Evolutionary conservation across 2,888 invertebrate species (phyloP).

Genomic region (Diadegma fenestrale): DNA sequence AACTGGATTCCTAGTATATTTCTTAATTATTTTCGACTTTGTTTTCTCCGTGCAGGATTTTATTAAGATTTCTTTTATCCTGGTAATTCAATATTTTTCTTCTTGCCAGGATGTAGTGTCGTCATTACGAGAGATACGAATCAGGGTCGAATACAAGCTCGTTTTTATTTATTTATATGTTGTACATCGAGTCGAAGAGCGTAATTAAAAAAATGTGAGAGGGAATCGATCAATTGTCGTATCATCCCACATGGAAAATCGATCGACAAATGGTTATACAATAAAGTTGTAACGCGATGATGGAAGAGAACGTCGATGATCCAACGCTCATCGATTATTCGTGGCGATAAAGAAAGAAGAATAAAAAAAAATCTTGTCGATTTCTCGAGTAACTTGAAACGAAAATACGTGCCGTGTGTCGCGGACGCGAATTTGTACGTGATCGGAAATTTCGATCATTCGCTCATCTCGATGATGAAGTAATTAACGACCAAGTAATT

Average conservation of each 20-base stretch:
- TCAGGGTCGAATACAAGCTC: constrained; percentile 50
- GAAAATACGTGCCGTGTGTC: constrained; percentile 26
- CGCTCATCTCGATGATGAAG: constrained; percentile 60
- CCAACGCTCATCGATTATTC: constrained; percentile 51
- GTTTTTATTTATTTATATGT: constrained; percentile 5
- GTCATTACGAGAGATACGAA: constrained; percentile 39
- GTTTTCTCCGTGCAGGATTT: too few relatives aligned
- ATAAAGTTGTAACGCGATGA: constrained; percentile 36
- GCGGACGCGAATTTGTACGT: constrained; percentile 58
- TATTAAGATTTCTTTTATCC: constrained; percentile 36
- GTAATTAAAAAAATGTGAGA: constrained; percentile 32
- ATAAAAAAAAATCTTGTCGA: constrained; percentile 20
- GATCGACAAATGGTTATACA: constrained; percentile 43
- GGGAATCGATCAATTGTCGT: constrained; percentile 45
- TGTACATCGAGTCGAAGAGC: not conserved
- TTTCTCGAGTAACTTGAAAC: constrained; percentile 30
- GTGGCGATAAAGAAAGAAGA: constrained; percentile 5
- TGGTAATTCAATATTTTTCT: constrained; percentile 60
- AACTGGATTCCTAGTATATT: too few relatives aligned
- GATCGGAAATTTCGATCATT: constrained; percentile 64
- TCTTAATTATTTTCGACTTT: too few relatives aligned
- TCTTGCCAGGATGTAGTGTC: constrained; percentile 25
- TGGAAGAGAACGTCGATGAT: constrained; percentile 46
- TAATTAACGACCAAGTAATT: constrained; percentile 62
- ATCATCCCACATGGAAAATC: constrained; percentile 37